Evolutionary conservation across 2,888 invertebrate species (phyloP).

Genomic region (Polymixis flavicincta): DNA sequence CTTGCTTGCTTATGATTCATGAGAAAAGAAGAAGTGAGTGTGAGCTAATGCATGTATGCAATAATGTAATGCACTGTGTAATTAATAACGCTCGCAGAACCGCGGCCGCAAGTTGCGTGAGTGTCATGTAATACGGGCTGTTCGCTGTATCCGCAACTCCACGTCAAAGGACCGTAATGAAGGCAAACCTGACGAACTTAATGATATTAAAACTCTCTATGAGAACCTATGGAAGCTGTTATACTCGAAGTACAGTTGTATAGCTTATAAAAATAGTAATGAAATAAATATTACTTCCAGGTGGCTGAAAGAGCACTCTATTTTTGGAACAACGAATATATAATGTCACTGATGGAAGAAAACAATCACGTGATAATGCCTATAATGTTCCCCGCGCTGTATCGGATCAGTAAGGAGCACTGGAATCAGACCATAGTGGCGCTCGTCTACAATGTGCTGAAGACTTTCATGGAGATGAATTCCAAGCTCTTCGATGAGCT

Average conservation of each 20-base stretch:
- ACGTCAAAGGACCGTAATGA: too few species aligned
- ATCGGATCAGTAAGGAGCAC: slow-evolving; percentile 99
- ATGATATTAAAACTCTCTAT: not conserved
- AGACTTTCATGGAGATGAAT: slow-evolving; percentile 99
- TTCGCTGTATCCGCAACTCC: too few species aligned
- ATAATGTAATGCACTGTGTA: too few species aligned
- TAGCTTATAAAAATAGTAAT: not conserved
- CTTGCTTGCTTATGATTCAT: too few species aligned
- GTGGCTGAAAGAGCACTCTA: slow-evolving; percentile 99
- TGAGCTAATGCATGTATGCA: too few species aligned
- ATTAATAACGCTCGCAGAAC: not conserved
- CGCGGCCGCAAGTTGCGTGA: not conserved
- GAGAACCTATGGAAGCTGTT: not conserved
- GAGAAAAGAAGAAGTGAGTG: not conserved
- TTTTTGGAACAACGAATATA: slow-evolving; percentile 99
- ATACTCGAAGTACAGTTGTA: not conserved
- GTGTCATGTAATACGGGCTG: too few species aligned
- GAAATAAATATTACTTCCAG: slow-evolving; percentile 86
- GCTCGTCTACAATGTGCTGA: slow-evolving; percentile 99
- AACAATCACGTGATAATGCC: slow-evolving; percentile 99
- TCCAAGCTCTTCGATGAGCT: slow-evolving; percentile 99
- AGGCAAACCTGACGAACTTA: too few species aligned
- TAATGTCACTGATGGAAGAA: slow-evolving; percentile 99
- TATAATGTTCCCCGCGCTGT: slow-evolving; percentile 99
- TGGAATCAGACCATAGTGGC: slow-evolving; percentile 99